These are phyloP conservation scores for Maniola hyperantus DNA, from an alignment of 2,888 invertebrate genomes.

Conservation along the genomic window DNA sequence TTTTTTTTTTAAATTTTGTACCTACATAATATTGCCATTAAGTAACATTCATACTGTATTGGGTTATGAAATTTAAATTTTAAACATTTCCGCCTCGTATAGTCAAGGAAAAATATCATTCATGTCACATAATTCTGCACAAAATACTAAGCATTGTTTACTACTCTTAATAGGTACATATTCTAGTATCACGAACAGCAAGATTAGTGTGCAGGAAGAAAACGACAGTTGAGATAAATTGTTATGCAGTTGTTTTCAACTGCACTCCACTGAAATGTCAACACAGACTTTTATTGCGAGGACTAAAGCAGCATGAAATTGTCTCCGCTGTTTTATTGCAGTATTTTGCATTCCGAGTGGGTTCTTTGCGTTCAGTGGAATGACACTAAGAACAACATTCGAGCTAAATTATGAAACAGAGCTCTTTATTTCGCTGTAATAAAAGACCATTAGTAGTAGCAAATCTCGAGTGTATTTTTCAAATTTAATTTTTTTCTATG, in stretches of 20 bases:
- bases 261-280: conserved; percentile 60
- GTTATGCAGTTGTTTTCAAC: conserved; percentile 25
- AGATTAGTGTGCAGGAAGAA: conserved; percentile 18
- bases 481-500: neutral
- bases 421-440: neutral
- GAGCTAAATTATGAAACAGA: conserved; percentile 6
- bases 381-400: conserved; percentile 8
- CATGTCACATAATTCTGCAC: too few species aligned
- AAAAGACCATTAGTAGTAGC: neutral
- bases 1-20: too few species aligned
- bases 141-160: neutral
- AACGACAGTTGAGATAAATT: conserved; percentile 27
- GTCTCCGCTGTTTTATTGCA: conserved; percentile 56
- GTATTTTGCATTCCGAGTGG: conserved; percentile 61
- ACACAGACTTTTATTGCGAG: conserved; percentile 66
- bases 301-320: conserved; percentile 60
- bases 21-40: too few species aligned
- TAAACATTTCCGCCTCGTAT: too few species aligned
- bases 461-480: neutral
- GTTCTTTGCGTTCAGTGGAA: conserved; percentile 36
- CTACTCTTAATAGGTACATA: neutral
- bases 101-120: too few species aligned
- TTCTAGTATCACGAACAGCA: neutral
- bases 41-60: too few species aligned
- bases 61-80: too few species aligned